These are phyloP conservation scores for Ursus arctos DNA, from an alignment of 2,113 vertebrate genomes.

Conservation along the genomic window DNA sequence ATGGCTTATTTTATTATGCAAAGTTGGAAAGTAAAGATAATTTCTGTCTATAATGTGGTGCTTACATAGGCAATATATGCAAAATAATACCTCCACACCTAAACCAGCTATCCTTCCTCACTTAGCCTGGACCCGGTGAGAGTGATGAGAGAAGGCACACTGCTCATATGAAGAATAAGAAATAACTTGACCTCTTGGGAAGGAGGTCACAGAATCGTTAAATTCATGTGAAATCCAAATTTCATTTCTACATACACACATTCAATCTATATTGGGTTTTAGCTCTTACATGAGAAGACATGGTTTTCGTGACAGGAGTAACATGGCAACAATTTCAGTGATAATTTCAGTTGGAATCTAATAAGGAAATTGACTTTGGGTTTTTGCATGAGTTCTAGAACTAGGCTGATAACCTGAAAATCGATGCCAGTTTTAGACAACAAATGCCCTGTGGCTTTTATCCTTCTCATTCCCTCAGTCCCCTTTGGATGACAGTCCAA, in stretches of 20 bases:
- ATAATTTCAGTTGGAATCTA: constrained; percentile 63
- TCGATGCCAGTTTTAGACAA: constrained; percentile 22
- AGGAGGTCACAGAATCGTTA: constrained; percentile 71
- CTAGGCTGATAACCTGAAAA: constrained; percentile 42
- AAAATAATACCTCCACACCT: constrained; percentile 64
- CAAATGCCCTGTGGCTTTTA: constrained; percentile 25
- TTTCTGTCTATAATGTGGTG: constrained; percentile 73
- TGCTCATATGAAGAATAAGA: constrained; percentile 68
- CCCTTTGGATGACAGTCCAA: constrained; percentile 31
- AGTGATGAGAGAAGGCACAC: background rate
- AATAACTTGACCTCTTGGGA: constrained; percentile 77
- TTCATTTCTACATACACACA: constrained; percentile 74
- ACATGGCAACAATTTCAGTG: constrained; percentile 55
- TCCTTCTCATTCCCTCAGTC: background rate
- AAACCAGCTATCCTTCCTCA: constrained; percentile 59
- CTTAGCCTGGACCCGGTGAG: constrained; percentile 2
- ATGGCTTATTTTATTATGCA: constrained; percentile 82
- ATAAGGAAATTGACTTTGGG: constrained; percentile 71
- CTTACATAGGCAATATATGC: constrained; percentile 75
- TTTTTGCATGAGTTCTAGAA: constrained; percentile 73
- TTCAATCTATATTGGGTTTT: constrained; percentile 67
- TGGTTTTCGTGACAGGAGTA: constrained; percentile 66
- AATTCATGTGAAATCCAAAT: constrained; percentile 76
- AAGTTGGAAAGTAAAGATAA: constrained; percentile 80
- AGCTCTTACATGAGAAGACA: constrained; percentile 62